Percentiles rank a stretch among this genome's conserved stretches.
phyloP scores from a whole-genome alignment of 2,797 vertebrate species.

The Geotrypetes seraphini region DNA sequence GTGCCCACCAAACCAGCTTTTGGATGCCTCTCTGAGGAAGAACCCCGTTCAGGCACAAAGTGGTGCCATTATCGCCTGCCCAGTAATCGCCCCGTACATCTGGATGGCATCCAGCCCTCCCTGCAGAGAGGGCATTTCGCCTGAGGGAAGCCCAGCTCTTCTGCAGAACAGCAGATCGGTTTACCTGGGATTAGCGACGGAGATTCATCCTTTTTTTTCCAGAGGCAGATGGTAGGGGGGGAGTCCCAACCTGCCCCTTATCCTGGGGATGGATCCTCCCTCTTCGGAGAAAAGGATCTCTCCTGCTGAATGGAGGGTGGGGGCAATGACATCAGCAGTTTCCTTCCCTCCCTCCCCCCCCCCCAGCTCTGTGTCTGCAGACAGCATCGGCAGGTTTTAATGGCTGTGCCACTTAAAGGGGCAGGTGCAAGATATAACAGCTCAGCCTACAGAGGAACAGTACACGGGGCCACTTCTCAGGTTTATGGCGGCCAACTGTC shows the following conservation, averaged over 20 bases:
- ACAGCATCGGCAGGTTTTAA: not conserved
- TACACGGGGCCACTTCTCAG: too few species aligned
- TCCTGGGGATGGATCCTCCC: slow-evolving; percentile 14
- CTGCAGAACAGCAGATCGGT: too few species aligned
- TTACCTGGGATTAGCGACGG: too few species aligned
- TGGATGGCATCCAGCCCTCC: slow-evolving; percentile 6
- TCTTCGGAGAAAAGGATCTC: not conserved
- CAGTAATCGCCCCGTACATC: not conserved
- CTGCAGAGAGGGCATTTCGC: too few species aligned
- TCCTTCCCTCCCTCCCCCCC: too few species aligned
- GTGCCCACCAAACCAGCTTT: too few species aligned
- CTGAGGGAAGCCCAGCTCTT: slow-evolving; percentile 29
- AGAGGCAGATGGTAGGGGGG: too few species aligned
- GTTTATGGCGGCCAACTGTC: too few species aligned
- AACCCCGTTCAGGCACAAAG: too few species aligned
- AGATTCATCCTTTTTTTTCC: too few species aligned
- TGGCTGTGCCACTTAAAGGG: slow-evolving; percentile 16
- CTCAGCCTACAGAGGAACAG: not conserved
- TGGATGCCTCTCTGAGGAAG: too few species aligned
- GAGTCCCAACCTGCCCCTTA: not conserved
- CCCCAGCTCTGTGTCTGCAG: not conserved
- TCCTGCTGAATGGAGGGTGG: slow-evolving; percentile 16
- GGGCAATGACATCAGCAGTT: slow-evolving; percentile 40
- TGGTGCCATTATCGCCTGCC: not conserved
- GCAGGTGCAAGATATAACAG: too few species aligned